These are phyloP conservation scores for Tyria jacobaeae DNA, from an alignment of 2,888 invertebrate species.

Conservation along the genomic window DNA sequence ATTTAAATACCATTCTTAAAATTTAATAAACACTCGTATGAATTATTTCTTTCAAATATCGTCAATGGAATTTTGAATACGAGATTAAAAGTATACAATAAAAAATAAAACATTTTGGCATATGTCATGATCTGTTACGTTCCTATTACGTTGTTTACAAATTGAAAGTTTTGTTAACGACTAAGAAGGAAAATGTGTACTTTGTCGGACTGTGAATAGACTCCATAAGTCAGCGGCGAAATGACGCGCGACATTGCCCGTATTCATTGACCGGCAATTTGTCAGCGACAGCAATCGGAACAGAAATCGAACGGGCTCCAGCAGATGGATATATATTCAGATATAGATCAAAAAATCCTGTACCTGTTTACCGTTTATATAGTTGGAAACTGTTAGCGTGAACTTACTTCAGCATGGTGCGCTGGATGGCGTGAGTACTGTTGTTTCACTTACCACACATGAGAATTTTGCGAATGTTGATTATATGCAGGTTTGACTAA, in stretches of 20 bases:
- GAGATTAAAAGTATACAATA: too few species aligned
- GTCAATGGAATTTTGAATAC: too few species aligned
- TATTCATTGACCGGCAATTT: slow-evolving; percentile 59
- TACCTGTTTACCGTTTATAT: slow-evolving; percentile 46
- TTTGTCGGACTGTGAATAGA: slow-evolving; percentile 33
- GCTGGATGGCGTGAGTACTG: slow-evolving; percentile 21
- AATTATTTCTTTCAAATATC: too few species aligned
- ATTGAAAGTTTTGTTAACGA: not conserved
- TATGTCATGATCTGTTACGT: too few species aligned
- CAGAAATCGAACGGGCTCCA: slow-evolving; percentile 50
- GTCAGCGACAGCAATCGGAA: slow-evolving; percentile 49
- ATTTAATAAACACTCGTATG: too few species aligned
- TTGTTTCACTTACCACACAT: too few species aligned
- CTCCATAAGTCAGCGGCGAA: slow-evolving; percentile 25
- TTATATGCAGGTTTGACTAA: too few species aligned
- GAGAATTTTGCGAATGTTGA: too few species aligned
- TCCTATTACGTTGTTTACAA: too few species aligned
- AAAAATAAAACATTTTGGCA: too few species aligned
- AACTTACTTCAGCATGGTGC: not conserved
- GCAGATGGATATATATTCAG: slow-evolving; percentile 58
- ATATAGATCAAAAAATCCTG: slow-evolving; percentile 53
- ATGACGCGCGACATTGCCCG: slow-evolving; percentile 48
- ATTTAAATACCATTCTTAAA: too few species aligned
- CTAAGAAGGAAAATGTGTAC: not conserved
- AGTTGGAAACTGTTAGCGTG: slow-evolving; percentile 18